phyloP scores from a whole-genome alignment of 2,888 invertebrate genomes.

The Trilocha varians region DNA sequence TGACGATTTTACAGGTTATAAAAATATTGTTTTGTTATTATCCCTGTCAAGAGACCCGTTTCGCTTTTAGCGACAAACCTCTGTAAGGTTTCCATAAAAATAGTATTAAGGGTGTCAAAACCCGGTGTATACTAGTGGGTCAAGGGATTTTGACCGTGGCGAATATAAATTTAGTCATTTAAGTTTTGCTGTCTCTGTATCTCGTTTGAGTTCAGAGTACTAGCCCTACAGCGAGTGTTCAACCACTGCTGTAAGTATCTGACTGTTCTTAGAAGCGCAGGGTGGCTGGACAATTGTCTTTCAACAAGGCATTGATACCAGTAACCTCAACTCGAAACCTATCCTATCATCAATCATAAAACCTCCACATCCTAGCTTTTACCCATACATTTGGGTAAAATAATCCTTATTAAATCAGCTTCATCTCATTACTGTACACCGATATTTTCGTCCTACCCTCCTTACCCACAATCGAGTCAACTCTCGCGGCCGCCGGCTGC shows the following conservation, averaged over 20 bases:
- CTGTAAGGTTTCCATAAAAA: slow-evolving; percentile 48
- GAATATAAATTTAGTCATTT: slow-evolving; percentile 22
- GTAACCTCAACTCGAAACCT: slow-evolving; percentile 37
- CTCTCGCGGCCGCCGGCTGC: slow-evolving; percentile 38
- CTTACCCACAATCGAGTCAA: slow-evolving; percentile 13
- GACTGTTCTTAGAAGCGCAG: slow-evolving; percentile 36
- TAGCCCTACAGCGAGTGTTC: slow-evolving; percentile 54
- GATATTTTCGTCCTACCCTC: background rate
- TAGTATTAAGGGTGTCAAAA: slow-evolving; percentile 54
- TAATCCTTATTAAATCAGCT: slow-evolving; percentile 8
- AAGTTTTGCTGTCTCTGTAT: slow-evolving; percentile 33
- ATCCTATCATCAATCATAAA: no score
- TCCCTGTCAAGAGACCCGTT: slow-evolving; percentile 54
- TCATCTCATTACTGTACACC: slow-evolving; percentile 6
- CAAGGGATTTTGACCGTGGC: slow-evolving; percentile 49
- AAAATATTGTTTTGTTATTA: slow-evolving; percentile 17
- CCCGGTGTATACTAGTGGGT: slow-evolving; percentile 61
- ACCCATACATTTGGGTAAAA: no score
- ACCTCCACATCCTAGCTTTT: slow-evolving; percentile 4
- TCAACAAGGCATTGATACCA: slow-evolving; percentile 66
- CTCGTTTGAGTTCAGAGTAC: slow-evolving; percentile 37
- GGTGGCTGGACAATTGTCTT: slow-evolving; percentile 66
- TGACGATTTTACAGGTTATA: slow-evolving; percentile 50
- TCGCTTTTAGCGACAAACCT: slow-evolving; percentile 43
- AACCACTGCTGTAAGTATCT: slow-evolving; percentile 65